phyloP scores from a whole-genome alignment of 2,797 vertebrate genomes.

The Hoplostethus mediterraneus region DNA sequence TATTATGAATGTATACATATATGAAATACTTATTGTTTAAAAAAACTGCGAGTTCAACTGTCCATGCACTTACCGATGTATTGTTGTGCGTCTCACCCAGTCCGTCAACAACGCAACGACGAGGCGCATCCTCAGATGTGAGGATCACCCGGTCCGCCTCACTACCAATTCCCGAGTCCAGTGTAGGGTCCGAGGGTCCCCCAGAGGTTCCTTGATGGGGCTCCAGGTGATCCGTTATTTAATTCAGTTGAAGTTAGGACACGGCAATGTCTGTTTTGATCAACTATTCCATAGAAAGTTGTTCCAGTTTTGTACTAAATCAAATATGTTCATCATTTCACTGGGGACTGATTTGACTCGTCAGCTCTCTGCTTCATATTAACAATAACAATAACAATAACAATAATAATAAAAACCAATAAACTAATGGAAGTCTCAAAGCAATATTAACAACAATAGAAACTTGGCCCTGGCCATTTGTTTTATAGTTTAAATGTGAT shows the following conservation, averaged over 20 bases:
- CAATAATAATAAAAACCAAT: constrained; percentile 1
- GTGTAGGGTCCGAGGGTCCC: not conserved
- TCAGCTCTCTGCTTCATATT: not conserved
- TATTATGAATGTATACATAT: too few relatives aligned
- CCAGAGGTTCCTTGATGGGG: too few relatives aligned
- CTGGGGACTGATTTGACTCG: not conserved
- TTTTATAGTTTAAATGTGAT: constrained; percentile 8
- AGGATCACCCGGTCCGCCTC: constrained; percentile 23
- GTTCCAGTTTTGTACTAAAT: too few relatives aligned
- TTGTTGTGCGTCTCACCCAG: not conserved
- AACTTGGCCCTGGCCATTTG: not conserved
- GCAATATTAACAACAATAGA: constrained; percentile 13
- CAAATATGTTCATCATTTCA: not conserved
- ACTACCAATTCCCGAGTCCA: not conserved
- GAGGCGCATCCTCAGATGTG: not conserved
- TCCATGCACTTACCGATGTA: constrained; percentile 4
- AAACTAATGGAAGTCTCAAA: constrained; percentile 27
- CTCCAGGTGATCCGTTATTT: not conserved
- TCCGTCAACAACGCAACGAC: not conserved
- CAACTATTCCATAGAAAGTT: too few relatives aligned
- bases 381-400: not conserved
- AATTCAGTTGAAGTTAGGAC: not conserved
- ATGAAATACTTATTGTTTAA: not conserved
- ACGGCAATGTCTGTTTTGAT: too few relatives aligned
- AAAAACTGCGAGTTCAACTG: not conserved